Conservation (phyloP, 2,797 vertebrate genomes). For the Anomalospiza imberbis region DNA sequence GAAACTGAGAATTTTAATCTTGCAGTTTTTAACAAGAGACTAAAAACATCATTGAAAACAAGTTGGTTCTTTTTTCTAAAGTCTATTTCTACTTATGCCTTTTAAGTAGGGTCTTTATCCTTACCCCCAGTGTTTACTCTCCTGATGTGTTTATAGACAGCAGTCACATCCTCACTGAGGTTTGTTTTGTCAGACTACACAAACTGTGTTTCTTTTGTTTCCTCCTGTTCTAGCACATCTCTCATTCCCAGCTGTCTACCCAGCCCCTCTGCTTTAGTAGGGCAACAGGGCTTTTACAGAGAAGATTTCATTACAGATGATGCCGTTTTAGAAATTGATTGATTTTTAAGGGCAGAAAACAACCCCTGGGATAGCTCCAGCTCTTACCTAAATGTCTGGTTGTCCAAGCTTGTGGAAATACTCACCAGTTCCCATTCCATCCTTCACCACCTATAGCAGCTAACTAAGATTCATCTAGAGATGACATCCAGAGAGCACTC, state of each 20-base stretch:
- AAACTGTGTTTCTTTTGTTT: neutral
- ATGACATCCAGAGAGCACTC: rapidly evolving
- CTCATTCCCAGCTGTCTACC: neutral
- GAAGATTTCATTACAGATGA: rapidly evolving
- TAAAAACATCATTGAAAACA: neutral
- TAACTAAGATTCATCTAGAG: neutral
- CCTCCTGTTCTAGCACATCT: neutral
- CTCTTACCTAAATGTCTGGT: neutral
- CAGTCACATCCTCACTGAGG: neutral
- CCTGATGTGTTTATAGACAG: neutral
- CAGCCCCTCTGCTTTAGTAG: rapidly evolving
- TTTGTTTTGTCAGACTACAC: neutral
- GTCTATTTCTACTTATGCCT: neutral
- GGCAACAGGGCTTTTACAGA: neutral
- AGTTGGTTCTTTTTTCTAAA: neutral
- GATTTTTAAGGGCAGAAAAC: neutral
- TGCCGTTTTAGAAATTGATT: neutral
- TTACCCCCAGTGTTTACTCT: neutral
- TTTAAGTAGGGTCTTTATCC: neutral
- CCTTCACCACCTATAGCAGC: neutral
- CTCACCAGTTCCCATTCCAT: neutral
- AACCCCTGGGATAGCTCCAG: rapidly evolving
- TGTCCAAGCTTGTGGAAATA: neutral
- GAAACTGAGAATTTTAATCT: neutral
- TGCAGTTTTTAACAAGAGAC: neutral